These are phyloP conservation scores for Takifugu ocellatus DNA, from an alignment of 2,797 vertebrate genomes.

Conservation along the genomic window DNA sequence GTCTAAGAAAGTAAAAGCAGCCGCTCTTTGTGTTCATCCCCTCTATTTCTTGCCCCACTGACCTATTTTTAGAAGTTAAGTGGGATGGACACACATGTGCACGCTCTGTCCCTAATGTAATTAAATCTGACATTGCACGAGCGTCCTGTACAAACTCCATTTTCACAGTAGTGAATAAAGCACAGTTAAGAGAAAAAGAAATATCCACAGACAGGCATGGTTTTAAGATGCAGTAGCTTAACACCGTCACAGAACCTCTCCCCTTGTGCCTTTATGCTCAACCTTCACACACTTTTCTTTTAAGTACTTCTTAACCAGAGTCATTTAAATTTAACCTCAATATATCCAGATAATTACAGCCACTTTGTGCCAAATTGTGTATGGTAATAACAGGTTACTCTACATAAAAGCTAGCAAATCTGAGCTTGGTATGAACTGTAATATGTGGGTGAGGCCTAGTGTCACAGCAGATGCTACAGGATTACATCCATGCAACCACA, in stretches of 20 bases:
- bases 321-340: constrained; percentile 30
- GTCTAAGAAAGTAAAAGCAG: constrained; percentile 24
- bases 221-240: neutral
- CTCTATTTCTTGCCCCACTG: constrained; percentile 29
- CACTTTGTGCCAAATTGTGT: constrained; percentile 19
- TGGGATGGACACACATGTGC: constrained; percentile 15
- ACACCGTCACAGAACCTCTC: neutral
- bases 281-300: constrained; percentile 9
- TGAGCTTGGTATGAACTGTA: constrained; percentile 26
- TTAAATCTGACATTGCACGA: constrained; percentile 20
- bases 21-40: constrained; percentile 31
- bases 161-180: constrained; percentile 7
- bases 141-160: constrained; percentile 8
- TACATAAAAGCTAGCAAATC: constrained; percentile 33
- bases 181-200: constrained; percentile 22
- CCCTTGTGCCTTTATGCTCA: constrained; percentile 8
- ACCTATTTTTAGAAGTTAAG: constrained; percentile 53
- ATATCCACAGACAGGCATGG: neutral
- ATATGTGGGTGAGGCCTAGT: constrained; percentile 31
- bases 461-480: constrained; percentile 20
- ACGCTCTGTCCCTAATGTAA: constrained; percentile 8
- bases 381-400: constrained; percentile 8
- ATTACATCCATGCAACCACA: constrained; percentile 25
- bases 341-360: constrained; percentile 43
- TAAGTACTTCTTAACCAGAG: constrained; percentile 12